Conservation (phyloP, 2,797 vertebrate genomes). For the Coendou prehensilis region DNA sequence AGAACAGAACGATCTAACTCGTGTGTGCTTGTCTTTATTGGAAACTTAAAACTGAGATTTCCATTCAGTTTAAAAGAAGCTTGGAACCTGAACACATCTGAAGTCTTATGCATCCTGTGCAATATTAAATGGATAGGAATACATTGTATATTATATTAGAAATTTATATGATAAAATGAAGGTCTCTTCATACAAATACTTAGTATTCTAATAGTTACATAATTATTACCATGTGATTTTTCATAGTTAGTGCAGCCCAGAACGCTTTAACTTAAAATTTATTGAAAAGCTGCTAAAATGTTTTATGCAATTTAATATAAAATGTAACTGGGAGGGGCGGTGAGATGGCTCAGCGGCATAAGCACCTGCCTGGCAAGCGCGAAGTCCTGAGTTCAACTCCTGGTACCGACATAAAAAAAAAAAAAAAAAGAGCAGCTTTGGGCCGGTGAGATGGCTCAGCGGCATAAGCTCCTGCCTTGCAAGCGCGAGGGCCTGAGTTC, state of each 20-base stretch:
- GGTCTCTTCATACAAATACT: neutral
- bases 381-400: no score
- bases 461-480: no score
- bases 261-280: neutral
- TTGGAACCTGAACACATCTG: neutral
- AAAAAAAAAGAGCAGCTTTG: no score
- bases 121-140: neutral
- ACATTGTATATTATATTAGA: neutral
- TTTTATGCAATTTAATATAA: constrained; percentile 13
- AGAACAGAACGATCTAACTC: neutral
- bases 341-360: no score
- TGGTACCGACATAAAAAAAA: no score
- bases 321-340: no score
- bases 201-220: neutral
- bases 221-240: neutral
- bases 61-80: neutral
- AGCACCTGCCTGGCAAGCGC: no score
- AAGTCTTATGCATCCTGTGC: neutral
- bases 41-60: constrained; percentile 11
- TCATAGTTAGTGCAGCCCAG: neutral
- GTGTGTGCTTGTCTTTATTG: neutral
- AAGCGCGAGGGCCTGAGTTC: no score
- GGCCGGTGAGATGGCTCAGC: no score
- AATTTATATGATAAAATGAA: constrained; percentile 14
- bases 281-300: neutral